Evolutionary conservation across 2,888 invertebrate species (phyloP), one percentile per base, ranked within the genome.

Genomic region (Brenthis daphne): DNA sequence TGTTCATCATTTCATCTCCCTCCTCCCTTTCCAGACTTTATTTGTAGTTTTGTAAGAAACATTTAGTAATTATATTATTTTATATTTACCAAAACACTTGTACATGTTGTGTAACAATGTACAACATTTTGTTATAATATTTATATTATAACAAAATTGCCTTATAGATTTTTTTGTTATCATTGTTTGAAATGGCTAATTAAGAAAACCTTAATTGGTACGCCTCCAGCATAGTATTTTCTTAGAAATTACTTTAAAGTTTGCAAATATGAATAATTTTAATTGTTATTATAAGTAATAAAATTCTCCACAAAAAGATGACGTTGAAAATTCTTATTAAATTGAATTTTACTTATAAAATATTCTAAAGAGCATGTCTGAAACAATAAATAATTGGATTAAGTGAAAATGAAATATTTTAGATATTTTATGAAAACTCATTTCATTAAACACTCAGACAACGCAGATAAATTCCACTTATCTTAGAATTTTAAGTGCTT

Each of bases 1-100:
- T 81, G 81, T 82, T 79, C 79, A 78, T 82, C 78, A 80, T 80
- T 82, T 82, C 80, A 75, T 71, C 74, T 72, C 65, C 58, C 57
- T 64, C 73, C 72, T 71, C 58, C 53, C 56, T 64, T 63, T 58
- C 54, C 48, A 64, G 55, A 65, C 57, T 60, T 64, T 11, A 43
- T 43, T 71, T 29, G 33, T 66, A 47, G 33, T 67, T 70, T 56
- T 50, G 64, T 66, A 66, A 60, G 37, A 57, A 60, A 50, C 16
- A 37, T 65, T 65, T 60, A n/a, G n/a, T 64, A 54, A 54, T 47
- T 55, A 43, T 55, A 24, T 14, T 55, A 43, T n/a, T 20, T 20
- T 20, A 20, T 20, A 20, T 20, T 14, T 5, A 1, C 14, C 20
- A n/a, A 51, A 16, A 3, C 8, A 0, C 37, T 43, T 11, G 11